Evolutionary conservation across 1,140 invertebrate genomes (phyloP), one percentile per base, ranked within the genome.

Genomic region (Drosophila trapezifrons): DNA sequence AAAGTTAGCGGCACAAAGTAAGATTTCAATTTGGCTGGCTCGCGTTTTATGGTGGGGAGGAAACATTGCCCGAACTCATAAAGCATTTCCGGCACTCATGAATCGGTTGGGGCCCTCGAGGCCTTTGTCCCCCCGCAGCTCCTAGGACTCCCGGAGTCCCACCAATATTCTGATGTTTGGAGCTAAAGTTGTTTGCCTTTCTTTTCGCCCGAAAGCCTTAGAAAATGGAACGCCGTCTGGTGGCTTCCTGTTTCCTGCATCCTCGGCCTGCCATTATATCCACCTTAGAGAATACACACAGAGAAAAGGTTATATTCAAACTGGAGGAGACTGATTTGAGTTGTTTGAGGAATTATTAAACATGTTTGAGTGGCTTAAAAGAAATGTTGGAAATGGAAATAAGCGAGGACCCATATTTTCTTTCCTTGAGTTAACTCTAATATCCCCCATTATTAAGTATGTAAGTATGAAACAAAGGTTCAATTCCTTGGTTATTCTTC

Each of bases 11-110:
- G 57, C 52, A 35, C 67, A 59, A 60, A 73, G 78, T 56, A 60
- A 86, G 65, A 87, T 87, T 86, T 86, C 82, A 86, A 86, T 86
- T 86, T 82, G 83, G 78, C 71, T 63, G 62, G 52, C 78, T 71
- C 66, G 65, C 78, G 72, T 60, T 83, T 82, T 87, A 78, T 81
- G 75, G 63, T 46, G 45, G 22, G 51, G 51, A 69, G 82, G 82
- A 85, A 85, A 81, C 78, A 76, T 62, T 69, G 82, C 67, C 64
- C 64, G 78, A 62, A 75, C 70, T 86, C 84, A 86, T 86, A 86
- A 86, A 86, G 76, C 83, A 89, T 83, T 86, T 87, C 83, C 83
- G 81, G 83, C 83, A 86, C 83, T 86, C 84, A 76, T 80, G 80
- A 83, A 76, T 80, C 80, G 80, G 45, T 64, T 84, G 80, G 42